Conservation (phyloP, 2,113 vertebrate species). For the Hydrochoerus hydrochaeris region DNA sequence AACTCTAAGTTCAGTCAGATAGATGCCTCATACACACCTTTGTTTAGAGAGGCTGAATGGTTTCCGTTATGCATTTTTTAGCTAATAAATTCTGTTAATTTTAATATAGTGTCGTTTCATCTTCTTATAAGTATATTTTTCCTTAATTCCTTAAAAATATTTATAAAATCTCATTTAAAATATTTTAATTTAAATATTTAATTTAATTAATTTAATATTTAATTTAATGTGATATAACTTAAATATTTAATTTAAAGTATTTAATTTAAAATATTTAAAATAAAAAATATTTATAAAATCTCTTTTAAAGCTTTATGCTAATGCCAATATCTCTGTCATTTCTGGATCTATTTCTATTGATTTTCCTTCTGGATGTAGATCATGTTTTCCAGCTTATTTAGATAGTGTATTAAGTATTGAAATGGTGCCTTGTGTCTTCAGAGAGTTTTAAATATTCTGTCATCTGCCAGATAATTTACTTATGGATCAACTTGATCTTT, state of each 20-base stretch:
- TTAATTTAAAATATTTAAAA: too few relatives aligned
- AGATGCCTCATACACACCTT: neutral
- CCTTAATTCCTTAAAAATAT: neutral
- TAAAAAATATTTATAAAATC: neutral
- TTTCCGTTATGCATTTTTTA: neutral
- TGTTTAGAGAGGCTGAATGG: neutral
- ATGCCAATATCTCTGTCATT: neutral
- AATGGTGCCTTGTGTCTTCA: neutral
- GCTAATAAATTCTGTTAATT: neutral
- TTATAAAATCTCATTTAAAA: neutral
- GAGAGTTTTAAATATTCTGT: neutral
- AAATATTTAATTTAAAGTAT: too few relatives aligned
- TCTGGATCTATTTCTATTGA: neutral
- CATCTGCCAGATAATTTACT: neutral
- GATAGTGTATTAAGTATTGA: neutral
- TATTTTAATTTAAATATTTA: too few relatives aligned
- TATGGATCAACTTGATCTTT: neutral
- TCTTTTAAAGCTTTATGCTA: neutral
- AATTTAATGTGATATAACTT: too few relatives aligned
- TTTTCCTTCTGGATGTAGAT: neutral
- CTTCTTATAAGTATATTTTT: neutral
- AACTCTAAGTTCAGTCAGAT: neutral
- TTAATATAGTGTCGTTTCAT: neutral
- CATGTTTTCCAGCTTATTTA: neutral
- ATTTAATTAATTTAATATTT: too few relatives aligned